Percentiles rank a stretch among this genome's conserved stretches.
Conservation (phyloP, 2,113 vertebrate species). For the Corapipo altera region DNA sequence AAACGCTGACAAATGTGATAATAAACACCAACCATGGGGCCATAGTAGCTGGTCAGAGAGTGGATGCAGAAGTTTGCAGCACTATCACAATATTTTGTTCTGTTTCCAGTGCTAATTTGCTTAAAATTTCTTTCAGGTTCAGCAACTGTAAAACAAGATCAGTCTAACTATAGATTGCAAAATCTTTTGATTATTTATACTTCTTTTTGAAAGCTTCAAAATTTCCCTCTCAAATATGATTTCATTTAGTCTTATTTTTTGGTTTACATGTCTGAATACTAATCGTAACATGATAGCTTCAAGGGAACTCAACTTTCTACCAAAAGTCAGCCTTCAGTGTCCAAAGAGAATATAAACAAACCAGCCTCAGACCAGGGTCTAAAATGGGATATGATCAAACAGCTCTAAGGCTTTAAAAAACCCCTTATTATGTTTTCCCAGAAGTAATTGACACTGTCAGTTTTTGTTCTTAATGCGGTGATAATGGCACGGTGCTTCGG, state of each 20-base stretch:
- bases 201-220: constrained; percentile 63
- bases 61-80: constrained; percentile 1
- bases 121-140: constrained; percentile 55
- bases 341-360: constrained; percentile 71
- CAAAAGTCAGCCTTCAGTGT: constrained; percentile 55
- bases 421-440: constrained; percentile 56
- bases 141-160: constrained; percentile 42
- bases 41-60: constrained; percentile 45
- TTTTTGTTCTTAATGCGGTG: neutral
- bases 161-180: constrained; percentile 28
- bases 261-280: constrained; percentile 72
- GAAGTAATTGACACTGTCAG: constrained; percentile 35
- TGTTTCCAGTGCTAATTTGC: constrained; percentile 46
- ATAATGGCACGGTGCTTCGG: constrained; percentile 22
- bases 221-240: constrained; percentile 65
- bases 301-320: constrained; percentile 58
- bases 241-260: constrained; percentile 66
- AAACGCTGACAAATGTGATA: constrained; percentile 57
- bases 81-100: constrained; percentile 56
- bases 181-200: constrained; percentile 70
- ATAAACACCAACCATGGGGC: constrained; percentile 48
- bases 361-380: constrained; percentile 32
- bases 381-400: constrained; percentile 61
- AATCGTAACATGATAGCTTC: constrained; percentile 68
- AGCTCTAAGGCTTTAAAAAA: constrained; percentile 49